Evolutionary conservation across 2,888 invertebrate genomes (phyloP), one percentile per base, ranked within the genome.

Genomic region (Melanotus villosus): DNA sequence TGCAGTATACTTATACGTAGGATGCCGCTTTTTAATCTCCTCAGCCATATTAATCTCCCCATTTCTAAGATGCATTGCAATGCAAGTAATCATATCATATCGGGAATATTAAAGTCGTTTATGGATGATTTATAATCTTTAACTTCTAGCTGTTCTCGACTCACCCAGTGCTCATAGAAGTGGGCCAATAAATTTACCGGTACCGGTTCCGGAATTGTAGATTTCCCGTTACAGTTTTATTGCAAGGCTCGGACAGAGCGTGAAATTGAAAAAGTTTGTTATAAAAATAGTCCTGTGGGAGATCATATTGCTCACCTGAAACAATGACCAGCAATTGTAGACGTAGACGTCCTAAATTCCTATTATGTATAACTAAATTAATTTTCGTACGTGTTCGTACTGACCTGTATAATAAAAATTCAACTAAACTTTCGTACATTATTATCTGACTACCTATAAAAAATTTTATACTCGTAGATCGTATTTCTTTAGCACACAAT

Each of bases 201-300:
- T 73, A 71, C 76, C 71, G 72, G 75, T 75, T 75, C 78, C 74
- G 78, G 80, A 82, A 81, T 81, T 81, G 82, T 80, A 82, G 80
- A 83, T 82, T 82, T 80, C 77, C 80, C 79, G 77, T 79, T 82
- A 80, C 82, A 80, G 79, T 83, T 83, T 82, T 82, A 83, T 82
- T 80, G 82, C 80, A 75, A 80, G 76, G 68, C 74, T 79, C 74
- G 80, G 82, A 80, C 81, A 77, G 79, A 81, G 81, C 82, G 82
- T 82, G 83, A 84, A 84, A 84, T 84, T 83, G 83, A 81, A 82
- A 83, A 83, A 83, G 81, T 83, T 82, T 82, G 79, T 81, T 81
- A 79, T 79, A 80, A 80, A 82, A 82, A 80, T 80, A 77, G 77
- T 76, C 80, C 74, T 63, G 68, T 52, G 78, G 76, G 79, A 78